A percentile compares a stretch with the other conserved stretches of the same genome.
These are phyloP conservation scores for Notiomystis cincta DNA, from an alignment of 2,113 vertebrate species.

Conservation along the genomic window DNA sequence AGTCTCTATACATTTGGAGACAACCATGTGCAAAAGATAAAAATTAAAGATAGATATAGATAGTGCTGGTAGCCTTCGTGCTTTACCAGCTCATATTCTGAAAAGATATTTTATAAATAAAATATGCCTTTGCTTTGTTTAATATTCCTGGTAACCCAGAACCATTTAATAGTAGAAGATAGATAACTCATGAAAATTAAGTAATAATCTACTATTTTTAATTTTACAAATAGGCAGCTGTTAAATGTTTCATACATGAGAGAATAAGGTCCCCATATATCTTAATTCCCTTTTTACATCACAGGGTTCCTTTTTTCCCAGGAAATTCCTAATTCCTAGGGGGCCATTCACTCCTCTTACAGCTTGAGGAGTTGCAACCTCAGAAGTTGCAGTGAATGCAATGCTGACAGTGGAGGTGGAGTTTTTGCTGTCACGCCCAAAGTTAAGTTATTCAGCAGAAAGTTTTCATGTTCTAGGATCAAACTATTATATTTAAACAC, in stretches of 20 bases:
- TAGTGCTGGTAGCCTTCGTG: background rate
- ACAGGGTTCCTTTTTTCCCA: background rate
- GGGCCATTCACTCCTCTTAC: fast-evolving
- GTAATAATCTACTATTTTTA: background rate
- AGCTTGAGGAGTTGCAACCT: background rate
- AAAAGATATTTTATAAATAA: background rate
- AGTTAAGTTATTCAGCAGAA: background rate
- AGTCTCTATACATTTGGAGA: background rate
- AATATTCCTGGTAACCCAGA: background rate
- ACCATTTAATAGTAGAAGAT: background rate
- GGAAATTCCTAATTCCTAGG: background rate
- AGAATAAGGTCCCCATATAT: background rate
- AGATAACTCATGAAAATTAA: background rate
- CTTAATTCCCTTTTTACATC: background rate
- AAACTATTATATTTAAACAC: background rate
- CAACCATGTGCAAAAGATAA: background rate
- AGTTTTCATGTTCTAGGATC: background rate
- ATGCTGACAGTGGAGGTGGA: background rate
- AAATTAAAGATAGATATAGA: background rate
- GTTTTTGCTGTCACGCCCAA: background rate
- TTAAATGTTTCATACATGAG: background rate
- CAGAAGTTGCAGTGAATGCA: background rate
- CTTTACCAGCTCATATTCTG: background rate
- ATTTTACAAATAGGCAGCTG: background rate
- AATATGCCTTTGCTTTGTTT: background rate